Conservation (phyloP, 2,888 invertebrate species). For the Eupithecia vulgata region DNA sequence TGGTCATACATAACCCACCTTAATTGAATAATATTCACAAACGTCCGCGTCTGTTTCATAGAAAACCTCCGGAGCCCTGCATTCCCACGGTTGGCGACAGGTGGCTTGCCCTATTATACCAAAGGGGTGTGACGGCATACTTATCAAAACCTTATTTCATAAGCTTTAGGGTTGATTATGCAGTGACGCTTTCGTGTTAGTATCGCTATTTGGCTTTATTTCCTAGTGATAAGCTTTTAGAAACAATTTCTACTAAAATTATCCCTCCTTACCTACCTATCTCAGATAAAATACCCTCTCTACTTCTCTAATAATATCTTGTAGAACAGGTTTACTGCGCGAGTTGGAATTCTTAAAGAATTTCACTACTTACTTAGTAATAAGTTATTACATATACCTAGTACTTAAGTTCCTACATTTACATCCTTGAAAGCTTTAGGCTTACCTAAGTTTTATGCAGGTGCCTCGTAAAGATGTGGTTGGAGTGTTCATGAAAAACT, state of each 20-base stretch:
- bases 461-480: too few relatives aligned
- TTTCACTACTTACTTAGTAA: background rate
- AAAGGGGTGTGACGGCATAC: conserved; percentile 4
- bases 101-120: conserved; percentile 48
- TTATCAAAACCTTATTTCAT: conserved; percentile 11
- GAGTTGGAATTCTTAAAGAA: background rate
- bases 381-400: too few relatives aligned
- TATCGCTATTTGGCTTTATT: conserved; percentile 20
- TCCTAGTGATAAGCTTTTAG: conserved; percentile 10
- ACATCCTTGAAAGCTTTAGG: too few relatives aligned
- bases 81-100: conserved; percentile 68
- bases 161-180: conserved; percentile 20
- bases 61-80: conserved; percentile 27
- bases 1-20: background rate
- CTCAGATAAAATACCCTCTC: background rate
- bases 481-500: too few relatives aligned
- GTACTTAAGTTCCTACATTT: too few relatives aligned
- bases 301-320: background rate
- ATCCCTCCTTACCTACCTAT: background rate
- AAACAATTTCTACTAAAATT: background rate
- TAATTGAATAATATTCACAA: background rate
- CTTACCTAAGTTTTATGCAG: too few relatives aligned
- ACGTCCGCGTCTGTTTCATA: conserved; percentile 20
- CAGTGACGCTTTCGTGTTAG: conserved; percentile 7
- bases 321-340: background rate